Base-by-base conservation (phyloP, 2,888 invertebrate species). In the Philereme transversata region DNA sequence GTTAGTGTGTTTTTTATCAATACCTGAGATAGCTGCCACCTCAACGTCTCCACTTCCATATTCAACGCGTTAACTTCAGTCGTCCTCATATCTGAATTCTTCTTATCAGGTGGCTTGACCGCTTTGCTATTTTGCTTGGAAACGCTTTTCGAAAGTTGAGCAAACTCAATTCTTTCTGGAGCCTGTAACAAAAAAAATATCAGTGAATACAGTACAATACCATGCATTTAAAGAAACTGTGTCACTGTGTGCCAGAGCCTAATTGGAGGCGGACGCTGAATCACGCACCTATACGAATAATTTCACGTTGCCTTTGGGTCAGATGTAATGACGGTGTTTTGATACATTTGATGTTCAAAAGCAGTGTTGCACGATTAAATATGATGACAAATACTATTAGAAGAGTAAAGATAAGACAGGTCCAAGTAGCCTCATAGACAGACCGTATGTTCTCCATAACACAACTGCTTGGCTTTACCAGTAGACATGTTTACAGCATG, bases 1-100 rank as follows among this genome's bases (percentile, higher is more conserved):
- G 3, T 22, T 1, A 22, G 22, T 22, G 22, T 22, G 3, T 22
- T 22, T 22, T 3, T 22, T 1, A 22, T 22, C 22, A 22, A 22
- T 44, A 96, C 96, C 94, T 96, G 95, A 82, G 94, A 94, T 49
- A 96, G 82, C 78, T 96, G 96, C 96, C 96, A 96, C 77, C 95
- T 93, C 64, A 96, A 86, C 9, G 95, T 95, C 74, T 95, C 94
- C 49, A 95, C 93, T 80, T 95, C 95, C 72, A 94, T 93, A 74
- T 95, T 95, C 49, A 95, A 87, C 36, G 93, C 93, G 67, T 82
- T 85, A 6, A 88, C 86, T 81, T 92, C 88, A 4, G 88, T 90
- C 51, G 73, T 75, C 59, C 81, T 78, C 51, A 88, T 82, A 51
- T 82, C 81, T 7, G 77, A 67, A 53, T 74, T 79, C 10, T 71